phyloP scores from a whole-genome alignment of 2,797 vertebrate species.

The Lateolabrax maculatus region DNA sequence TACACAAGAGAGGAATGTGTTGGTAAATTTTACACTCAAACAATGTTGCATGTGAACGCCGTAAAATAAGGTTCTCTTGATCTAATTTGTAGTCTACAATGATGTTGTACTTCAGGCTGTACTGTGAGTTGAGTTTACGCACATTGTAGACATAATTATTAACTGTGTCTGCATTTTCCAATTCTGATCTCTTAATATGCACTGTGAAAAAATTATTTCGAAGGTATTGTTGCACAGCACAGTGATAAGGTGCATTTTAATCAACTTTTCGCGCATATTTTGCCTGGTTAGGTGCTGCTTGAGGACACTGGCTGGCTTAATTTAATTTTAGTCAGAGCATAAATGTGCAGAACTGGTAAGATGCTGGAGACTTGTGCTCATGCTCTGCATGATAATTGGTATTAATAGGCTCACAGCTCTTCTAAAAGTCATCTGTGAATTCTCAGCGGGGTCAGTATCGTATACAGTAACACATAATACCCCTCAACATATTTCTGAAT shows the following conservation, averaged over 20 bases:
- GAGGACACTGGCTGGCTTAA: slow-evolving; percentile 5
- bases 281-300: slow-evolving; percentile 4
- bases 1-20: background rate
- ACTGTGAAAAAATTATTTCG: background rate
- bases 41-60: background rate
- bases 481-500: background rate
- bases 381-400: background rate
- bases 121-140: background rate
- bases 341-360: background rate
- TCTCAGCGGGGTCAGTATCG: background rate
- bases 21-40: background rate
- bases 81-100: background rate
- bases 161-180: slow-evolving; percentile 3
- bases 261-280: background rate
- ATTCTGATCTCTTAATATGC: background rate
- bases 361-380: background rate
- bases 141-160: slow-evolving; percentile 8
- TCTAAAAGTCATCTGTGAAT: background rate
- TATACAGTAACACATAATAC: background rate
- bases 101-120: background rate
- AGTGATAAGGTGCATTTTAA: slow-evolving; percentile 1
- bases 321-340: slow-evolving; percentile 14
- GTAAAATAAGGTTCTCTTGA: background rate
- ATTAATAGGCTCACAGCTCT: background rate
- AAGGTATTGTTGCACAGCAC: slow-evolving; percentile 4